Evolutionary conservation across 2,797 vertebrate species (phyloP).

Genomic region (Poeciliopsis infans): DNA sequence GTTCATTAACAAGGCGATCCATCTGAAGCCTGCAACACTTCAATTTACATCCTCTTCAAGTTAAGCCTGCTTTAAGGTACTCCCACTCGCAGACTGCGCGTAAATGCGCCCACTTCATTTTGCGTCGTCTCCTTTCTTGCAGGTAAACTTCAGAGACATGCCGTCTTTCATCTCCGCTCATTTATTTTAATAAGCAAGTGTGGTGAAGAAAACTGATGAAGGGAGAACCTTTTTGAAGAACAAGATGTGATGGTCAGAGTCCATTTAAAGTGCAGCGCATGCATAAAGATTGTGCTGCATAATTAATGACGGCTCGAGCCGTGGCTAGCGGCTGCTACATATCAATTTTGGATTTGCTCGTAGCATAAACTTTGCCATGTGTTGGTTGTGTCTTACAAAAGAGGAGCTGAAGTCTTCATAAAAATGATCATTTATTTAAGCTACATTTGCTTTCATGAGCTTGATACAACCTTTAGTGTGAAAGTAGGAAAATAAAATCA

Average conservation of each 20-base stretch:
- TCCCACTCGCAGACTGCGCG: background rate
- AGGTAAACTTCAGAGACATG: background rate
- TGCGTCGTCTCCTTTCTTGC: background rate
- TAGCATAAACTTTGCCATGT: background rate
- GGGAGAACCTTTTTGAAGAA: constrained; percentile 5
- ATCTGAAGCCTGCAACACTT: background rate
- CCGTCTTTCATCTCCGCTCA: constrained; percentile 2
- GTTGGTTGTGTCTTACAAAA: background rate
- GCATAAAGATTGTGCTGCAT: background rate
- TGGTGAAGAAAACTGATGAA: background rate
- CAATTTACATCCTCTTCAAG: background rate
- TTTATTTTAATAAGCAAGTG: constrained; percentile 2
- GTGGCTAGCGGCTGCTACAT: background rate
- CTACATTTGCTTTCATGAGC: background rate
- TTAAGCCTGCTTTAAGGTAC: constrained; percentile 1
- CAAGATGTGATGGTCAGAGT: background rate
- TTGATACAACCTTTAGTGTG: background rate
- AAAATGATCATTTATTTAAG: background rate
- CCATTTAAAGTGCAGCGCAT: background rate
- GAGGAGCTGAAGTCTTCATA: background rate
- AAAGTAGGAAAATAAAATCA: background rate
- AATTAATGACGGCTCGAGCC: constrained; percentile 9
- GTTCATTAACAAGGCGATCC: background rate
- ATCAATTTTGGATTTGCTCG: background rate
- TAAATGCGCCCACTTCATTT: background rate